phyloP scores from a whole-genome alignment of 2,113 vertebrate species.

The Calidris pugnax region DNA sequence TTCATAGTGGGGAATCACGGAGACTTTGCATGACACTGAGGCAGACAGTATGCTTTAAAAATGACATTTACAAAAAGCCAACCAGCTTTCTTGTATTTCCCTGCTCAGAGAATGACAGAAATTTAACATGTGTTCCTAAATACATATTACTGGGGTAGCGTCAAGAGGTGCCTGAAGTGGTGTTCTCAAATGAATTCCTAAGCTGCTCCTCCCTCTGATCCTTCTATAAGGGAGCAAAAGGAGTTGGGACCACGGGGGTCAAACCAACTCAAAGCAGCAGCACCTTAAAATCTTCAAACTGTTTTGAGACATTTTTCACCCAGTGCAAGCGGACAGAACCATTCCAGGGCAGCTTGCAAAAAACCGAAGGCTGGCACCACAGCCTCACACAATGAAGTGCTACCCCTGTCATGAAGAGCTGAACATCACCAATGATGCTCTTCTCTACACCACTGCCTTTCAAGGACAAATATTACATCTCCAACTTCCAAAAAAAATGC shows the following conservation, averaged over 20 bases:
- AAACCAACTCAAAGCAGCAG: not conserved
- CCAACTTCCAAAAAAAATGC: not conserved
- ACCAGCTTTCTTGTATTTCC: constrained; percentile 22
- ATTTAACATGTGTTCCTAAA: not conserved
- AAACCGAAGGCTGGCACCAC: not conserved
- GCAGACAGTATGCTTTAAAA: constrained; percentile 29
- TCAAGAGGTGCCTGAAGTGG: not conserved
- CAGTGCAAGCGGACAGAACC: accelerated
- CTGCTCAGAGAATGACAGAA: constrained; percentile 45
- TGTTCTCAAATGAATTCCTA: not conserved
- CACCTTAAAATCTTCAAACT: not conserved
- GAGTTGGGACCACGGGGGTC: accelerated
- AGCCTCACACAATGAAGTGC: not conserved
- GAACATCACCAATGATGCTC: not conserved
- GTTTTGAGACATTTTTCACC: not conserved
- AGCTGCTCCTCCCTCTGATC: not conserved
- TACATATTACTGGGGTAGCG: not conserved
- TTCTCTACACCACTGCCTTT: too few relatives aligned
- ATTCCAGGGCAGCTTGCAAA: not conserved
- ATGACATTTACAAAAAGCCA: constrained; percentile 20
- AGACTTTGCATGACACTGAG: constrained; percentile 24
- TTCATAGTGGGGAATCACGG: constrained; percentile 1
- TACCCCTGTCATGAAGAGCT: not conserved
- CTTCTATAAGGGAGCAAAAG: not conserved
- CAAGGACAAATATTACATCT: not conserved